Percentiles rank a stretch among this genome's conserved stretches.
Conservation (phyloP, 2,888 invertebrate genomes). For the Phymatocera aterrima region DNA sequence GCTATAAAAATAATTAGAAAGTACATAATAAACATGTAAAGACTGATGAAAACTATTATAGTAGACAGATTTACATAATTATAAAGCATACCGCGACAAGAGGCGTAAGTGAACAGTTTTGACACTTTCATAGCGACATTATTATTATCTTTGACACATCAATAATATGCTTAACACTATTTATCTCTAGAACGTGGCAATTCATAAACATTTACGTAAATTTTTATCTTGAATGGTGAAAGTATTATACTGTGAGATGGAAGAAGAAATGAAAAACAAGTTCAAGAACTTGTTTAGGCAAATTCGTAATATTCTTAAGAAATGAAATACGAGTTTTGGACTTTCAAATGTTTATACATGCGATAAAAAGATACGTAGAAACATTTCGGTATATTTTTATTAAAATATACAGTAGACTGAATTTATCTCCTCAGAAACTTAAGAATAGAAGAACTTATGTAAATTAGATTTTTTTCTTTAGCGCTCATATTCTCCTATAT, state of each 20-base stretch:
- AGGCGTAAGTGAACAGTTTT: background rate
- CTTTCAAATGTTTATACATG: too few relatives aligned
- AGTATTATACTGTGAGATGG: background rate
- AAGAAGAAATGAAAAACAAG: background rate
- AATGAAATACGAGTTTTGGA: background rate
- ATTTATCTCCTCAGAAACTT: background rate
- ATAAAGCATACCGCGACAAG: background rate
- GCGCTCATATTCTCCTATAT: background rate
- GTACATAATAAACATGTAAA: constrained; percentile 35
- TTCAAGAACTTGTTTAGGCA: background rate
- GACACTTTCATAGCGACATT: background rate
- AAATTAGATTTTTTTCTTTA: background rate
- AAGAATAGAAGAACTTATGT: background rate
- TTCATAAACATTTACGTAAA: background rate
- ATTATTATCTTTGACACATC: constrained; percentile 26
- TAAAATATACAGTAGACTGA: background rate
- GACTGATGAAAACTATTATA: background rate
- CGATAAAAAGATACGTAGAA: too few relatives aligned
- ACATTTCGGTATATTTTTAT: background rate
- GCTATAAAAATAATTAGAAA: constrained; percentile 44
- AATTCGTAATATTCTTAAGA: background rate
- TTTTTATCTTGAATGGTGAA: background rate
- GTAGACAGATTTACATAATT: background rate
- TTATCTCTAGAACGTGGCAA: constrained; percentile 6
- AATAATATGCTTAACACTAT: background rate